phyloP scores from a whole-genome alignment of 2,797 vertebrate species.

The Vultur gryphus region DNA sequence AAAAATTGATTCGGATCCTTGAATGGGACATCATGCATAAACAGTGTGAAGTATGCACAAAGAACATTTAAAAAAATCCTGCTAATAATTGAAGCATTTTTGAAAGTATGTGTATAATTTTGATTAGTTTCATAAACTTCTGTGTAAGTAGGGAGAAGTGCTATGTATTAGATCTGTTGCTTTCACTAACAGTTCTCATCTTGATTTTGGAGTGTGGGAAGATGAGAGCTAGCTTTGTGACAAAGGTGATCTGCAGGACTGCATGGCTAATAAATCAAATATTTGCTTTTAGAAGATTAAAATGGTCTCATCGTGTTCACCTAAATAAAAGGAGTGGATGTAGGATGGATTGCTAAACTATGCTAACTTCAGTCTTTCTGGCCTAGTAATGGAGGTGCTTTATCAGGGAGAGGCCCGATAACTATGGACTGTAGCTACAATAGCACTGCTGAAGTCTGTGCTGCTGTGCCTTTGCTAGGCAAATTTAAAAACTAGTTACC shows the following conservation, averaged over 20 bases:
- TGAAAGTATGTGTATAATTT: background rate
- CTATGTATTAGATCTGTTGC: background rate
- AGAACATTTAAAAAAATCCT: background rate
- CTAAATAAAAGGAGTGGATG: background rate
- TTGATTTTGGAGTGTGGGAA: background rate
- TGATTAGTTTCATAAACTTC: background rate
- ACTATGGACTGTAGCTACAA: background rate
- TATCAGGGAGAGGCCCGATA: background rate
- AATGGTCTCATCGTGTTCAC: background rate
- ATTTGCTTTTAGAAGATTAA: background rate
- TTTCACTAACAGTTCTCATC: background rate
- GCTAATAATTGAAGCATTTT: background rate
- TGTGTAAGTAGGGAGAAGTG: background rate
- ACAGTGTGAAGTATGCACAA: background rate
- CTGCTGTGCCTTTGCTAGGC: background rate
- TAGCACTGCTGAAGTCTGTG: background rate
- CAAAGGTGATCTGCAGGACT: background rate
- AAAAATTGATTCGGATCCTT: background rate
- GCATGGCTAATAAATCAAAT: background rate
- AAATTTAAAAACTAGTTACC: background rate
- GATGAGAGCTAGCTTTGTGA: background rate
- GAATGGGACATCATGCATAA: background rate
- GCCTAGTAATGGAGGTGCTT: background rate
- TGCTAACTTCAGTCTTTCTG: background rate
- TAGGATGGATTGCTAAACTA: background rate